These are phyloP conservation scores for Propithecus coquereli DNA, from an alignment of 2,113 vertebrate species.

Conservation along the genomic window DNA sequence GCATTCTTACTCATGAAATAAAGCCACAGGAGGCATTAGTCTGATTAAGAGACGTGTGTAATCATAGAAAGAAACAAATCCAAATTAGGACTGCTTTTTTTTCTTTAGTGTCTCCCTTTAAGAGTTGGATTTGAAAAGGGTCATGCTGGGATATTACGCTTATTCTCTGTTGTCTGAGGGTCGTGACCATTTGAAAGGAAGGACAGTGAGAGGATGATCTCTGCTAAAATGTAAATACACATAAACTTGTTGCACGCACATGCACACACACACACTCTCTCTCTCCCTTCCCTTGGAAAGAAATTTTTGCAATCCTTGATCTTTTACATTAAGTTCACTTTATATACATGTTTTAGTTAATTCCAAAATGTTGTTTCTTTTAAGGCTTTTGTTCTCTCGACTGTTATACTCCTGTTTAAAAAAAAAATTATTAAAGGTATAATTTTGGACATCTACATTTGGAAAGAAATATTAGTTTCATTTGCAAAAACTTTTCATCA, in stretches of 20 bases:
- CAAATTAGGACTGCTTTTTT: not conserved
- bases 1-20: not conserved
- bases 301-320: not conserved
- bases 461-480: not conserved
- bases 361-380: not conserved
- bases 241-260: not conserved
- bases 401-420: not conserved
- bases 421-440: not conserved
- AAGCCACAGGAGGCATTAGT: not conserved
- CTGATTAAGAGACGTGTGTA: not conserved
- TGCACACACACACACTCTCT: not conserved
- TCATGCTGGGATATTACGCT: not conserved
- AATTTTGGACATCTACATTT: not conserved
- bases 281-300: not conserved
- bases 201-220: not conserved
- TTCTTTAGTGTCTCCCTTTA: not conserved
- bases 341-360: not conserved
- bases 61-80: not conserved
- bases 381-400: not conserved
- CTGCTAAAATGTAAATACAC: not conserved
- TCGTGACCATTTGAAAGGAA: not conserved
- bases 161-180: not conserved
- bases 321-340: not conserved
- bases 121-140: not conserved
- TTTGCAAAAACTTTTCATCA: not conserved